Conservation (phyloP, 2,888 invertebrate genomes). For the Eupithecia subumbrata region DNA sequence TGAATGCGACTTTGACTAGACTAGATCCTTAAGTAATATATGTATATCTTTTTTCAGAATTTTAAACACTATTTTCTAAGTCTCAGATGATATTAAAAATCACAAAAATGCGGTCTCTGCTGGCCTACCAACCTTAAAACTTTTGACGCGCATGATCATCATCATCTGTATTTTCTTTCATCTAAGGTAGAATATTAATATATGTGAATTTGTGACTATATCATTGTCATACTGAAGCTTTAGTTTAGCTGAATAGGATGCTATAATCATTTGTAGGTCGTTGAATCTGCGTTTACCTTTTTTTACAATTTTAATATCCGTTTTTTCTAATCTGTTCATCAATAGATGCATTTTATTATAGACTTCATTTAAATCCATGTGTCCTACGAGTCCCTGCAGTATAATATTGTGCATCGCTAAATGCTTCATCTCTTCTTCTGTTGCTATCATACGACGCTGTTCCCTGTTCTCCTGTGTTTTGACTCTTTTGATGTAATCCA, state of each 20-base stretch:
- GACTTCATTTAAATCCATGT: constrained; percentile 65
- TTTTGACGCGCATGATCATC: no score
- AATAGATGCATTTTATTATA: constrained; percentile 52
- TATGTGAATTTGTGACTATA: neutral
- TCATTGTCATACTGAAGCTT: no score
- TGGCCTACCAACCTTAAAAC: no score
- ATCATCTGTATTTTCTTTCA: no score
- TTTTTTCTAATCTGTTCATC: constrained; percentile 44
- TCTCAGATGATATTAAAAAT: no score
- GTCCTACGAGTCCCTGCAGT: constrained; percentile 63
- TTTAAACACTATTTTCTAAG: no score
- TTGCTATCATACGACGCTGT: constrained; percentile 23
- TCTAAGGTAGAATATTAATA: neutral
- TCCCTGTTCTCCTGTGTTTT: constrained; percentile 18
- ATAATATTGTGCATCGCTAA: constrained; percentile 67
- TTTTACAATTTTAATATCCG: constrained; percentile 34
- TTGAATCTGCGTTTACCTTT: constrained; percentile 27
- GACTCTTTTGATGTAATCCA: constrained; percentile 24
- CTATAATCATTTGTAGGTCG: neutral
- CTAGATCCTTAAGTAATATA: no score
- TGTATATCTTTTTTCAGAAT: no score
- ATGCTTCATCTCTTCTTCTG: constrained; percentile 54
- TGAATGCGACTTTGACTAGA: no score
- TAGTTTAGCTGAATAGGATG: neutral
- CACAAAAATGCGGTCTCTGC: no score